phyloP scores from a whole-genome alignment of 2,888 invertebrate genomes.

The Diplolepis rosae region DNA sequence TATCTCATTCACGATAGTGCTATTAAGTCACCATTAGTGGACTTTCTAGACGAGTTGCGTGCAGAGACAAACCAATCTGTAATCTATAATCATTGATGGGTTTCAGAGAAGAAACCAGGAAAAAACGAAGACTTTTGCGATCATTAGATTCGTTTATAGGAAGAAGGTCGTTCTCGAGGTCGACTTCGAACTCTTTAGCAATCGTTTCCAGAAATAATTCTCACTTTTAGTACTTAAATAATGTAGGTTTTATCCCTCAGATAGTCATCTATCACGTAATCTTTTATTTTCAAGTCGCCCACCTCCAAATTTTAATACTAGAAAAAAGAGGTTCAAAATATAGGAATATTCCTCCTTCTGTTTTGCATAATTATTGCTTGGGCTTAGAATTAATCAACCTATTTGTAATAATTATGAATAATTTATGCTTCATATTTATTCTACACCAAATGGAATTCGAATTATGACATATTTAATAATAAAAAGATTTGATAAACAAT shows the following conservation, averaged over 20 bases:
- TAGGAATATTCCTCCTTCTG: not conserved
- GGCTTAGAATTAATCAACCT: no score
- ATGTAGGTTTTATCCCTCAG: not conserved
- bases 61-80: slow-evolving; percentile 4
- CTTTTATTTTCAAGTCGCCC: not conserved
- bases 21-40: slow-evolving; percentile 17
- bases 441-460: no score
- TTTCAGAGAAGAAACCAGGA: not conserved
- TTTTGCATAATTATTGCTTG: not conserved
- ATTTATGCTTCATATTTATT: no score
- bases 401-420: no score
- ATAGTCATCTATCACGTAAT: not conserved
- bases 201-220: not conserved
- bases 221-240: not conserved
- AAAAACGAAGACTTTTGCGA: not conserved
- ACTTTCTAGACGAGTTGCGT: slow-evolving; percentile 28
- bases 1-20: slow-evolving; percentile 27
- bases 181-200: not conserved
- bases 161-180: not conserved
- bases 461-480: no score
- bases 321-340: not conserved
- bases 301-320: not conserved
- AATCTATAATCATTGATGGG: not conserved
- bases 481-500: no score
- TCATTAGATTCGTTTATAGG: not conserved